Evolutionary conservation across 1,140 invertebrate genomes (phyloP).

Genomic region (Meteorus sp.): DNA sequence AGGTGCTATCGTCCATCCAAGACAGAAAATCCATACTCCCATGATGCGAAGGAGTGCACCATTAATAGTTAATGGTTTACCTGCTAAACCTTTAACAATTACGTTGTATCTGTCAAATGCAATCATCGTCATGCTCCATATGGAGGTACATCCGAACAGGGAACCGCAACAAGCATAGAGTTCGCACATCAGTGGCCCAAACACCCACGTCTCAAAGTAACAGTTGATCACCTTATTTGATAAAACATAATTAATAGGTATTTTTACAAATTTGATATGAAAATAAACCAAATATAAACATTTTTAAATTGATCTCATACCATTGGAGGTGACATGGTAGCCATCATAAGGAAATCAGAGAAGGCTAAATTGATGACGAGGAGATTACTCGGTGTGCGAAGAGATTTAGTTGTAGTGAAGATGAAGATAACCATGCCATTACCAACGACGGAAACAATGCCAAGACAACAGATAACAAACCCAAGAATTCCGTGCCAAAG

Average conservation of each 20-base stretch:
- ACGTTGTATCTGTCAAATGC: slow-evolving; percentile 62
- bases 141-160: slow-evolving; percentile 60
- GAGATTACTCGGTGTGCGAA: slow-evolving; percentile 64
- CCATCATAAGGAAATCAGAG: slow-evolving; percentile 61
- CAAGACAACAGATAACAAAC: slow-evolving; percentile 64
- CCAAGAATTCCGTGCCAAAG: slow-evolving; percentile 68
- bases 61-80: slow-evolving; percentile 69
- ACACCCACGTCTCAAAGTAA: slow-evolving; percentile 27
- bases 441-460: slow-evolving; percentile 62
- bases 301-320: slow-evolving; percentile 34
- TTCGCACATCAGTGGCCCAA: slow-evolving; percentile 59
- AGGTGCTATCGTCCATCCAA: slow-evolving; percentile 71
- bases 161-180: slow-evolving; percentile 61
- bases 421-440: slow-evolving; percentile 69
- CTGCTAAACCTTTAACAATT: slow-evolving; percentile 64
- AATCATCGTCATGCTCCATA: slow-evolving; percentile 60
- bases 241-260: not conserved
- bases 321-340: slow-evolving; percentile 52
- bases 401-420: slow-evolving; percentile 63
- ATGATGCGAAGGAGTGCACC: slow-evolving; percentile 69
- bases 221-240: slow-evolving; percentile 17
- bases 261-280: not conserved
- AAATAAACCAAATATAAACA: no score
- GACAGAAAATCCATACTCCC: slow-evolving; percentile 70
- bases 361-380: slow-evolving; percentile 65